Conservation (phyloP, 2,888 invertebrate genomes). For the Dryobota labecula region DNA sequence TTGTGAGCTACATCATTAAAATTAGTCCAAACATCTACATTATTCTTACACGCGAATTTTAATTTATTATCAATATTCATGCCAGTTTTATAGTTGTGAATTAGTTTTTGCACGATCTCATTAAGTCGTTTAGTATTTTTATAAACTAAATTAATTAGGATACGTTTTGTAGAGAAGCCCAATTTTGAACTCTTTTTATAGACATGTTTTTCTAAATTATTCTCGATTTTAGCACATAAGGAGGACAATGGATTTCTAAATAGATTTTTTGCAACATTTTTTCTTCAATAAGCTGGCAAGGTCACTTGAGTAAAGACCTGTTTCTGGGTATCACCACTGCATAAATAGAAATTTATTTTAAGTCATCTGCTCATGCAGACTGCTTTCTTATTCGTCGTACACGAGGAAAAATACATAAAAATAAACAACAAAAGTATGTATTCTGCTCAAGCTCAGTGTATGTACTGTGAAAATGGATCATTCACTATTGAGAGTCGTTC, state of each 20-base stretch:
- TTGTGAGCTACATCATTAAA: constrained; percentile 28
- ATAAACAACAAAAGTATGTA: constrained; percentile 44
- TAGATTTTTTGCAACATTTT: not conserved
- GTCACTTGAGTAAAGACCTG: constrained; percentile 7
- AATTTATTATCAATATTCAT: constrained; percentile 34
- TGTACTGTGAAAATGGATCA: constrained; percentile 64
- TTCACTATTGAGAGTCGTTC: constrained; percentile 65
- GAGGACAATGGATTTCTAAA: constrained; percentile 7
- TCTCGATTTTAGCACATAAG: constrained; percentile 1
- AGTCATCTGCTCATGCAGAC: constrained; percentile 11
- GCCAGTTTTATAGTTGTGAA: constrained; percentile 40
- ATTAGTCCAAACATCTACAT: constrained; percentile 33
- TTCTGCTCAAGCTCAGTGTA: constrained; percentile 54
- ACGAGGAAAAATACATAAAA: constrained; percentile 36
- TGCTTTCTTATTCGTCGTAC: constrained; percentile 33
- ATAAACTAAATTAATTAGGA: constrained; percentile 27
- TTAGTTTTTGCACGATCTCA: constrained; percentile 38
- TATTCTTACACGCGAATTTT: constrained; percentile 17
- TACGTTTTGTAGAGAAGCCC: constrained; percentile 3
- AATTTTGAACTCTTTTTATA: constrained; percentile 14
- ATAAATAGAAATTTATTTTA: not conserved
- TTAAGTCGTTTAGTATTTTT: constrained; percentile 15
- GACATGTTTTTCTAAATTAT: not conserved
- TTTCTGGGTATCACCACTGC: not conserved
- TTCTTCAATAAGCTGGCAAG: constrained; percentile 8